These are phyloP conservation scores for Ramphastos sulfuratus DNA, from an alignment of 2,113 vertebrate species.

Conservation along the genomic window DNA sequence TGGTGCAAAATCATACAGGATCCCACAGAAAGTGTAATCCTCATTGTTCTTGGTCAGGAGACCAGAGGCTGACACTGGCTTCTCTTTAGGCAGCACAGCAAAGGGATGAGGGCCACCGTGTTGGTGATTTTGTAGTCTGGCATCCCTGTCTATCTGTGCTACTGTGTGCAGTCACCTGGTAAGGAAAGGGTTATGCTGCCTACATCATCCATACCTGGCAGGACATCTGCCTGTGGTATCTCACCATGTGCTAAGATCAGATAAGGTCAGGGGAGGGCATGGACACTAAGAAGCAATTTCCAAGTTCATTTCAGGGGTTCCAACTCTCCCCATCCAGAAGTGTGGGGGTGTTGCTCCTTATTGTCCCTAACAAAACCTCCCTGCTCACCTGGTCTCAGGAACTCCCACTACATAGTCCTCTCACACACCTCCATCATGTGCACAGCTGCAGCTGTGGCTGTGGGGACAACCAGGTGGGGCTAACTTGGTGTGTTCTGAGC, in stretches of 20 bases:
- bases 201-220: neutral
- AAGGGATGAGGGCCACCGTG: neutral
- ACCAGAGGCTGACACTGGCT: neutral
- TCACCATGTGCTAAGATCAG: neutral
- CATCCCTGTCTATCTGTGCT: neutral
- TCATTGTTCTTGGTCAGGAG: neutral
- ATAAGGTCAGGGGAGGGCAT: neutral
- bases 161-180: neutral
- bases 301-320: neutral
- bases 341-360: neutral
- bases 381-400: fast-evolving
- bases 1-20: neutral
- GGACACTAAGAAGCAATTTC: neutral
- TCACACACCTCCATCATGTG: fast-evolving
- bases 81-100: neutral
- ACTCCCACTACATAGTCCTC: neutral
- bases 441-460: neutral
- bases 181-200: neutral
- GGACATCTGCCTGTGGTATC: neutral
- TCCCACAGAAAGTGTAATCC: neutral
- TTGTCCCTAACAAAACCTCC: neutral
- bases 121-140: neutral
- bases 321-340: neutral
- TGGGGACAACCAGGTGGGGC: neutral
- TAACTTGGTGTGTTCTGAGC: neutral